phyloP scores from a whole-genome alignment of 2,113 vertebrate species.

The Neogale vison region DNA sequence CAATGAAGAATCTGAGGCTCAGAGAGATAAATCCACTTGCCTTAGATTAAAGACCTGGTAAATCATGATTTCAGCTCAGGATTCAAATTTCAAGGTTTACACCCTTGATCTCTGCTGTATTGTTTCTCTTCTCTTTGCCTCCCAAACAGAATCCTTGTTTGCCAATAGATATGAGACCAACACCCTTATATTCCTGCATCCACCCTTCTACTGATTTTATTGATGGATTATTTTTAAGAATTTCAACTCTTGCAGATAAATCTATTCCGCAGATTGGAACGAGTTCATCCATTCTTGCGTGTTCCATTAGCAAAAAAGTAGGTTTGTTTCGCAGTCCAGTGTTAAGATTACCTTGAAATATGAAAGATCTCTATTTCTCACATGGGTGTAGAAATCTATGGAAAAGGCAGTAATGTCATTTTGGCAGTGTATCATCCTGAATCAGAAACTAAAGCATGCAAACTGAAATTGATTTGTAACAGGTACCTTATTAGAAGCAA shows the following conservation, averaged over 20 bases:
- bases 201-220: constrained; percentile 25
- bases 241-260: constrained; percentile 34
- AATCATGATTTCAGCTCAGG: neutral
- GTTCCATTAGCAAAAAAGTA: constrained; percentile 62
- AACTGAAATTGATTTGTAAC: constrained; percentile 91
- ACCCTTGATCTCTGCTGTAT: fast-evolving
- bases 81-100: neutral
- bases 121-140: neutral
- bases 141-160: neutral
- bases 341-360: constrained; percentile 67
- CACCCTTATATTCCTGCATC: constrained; percentile 3
- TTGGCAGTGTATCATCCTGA: constrained; percentile 80
- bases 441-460: constrained; percentile 87
- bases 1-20: neutral
- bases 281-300: constrained; percentile 45
- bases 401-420: constrained; percentile 81
- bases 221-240: constrained; percentile 56
- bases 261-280: constrained; percentile 34
- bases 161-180: neutral
- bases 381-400: constrained; percentile 72
- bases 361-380: constrained; percentile 68
- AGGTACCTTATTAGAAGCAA: constrained; percentile 92
- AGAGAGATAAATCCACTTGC: neutral
- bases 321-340: constrained; percentile 34
- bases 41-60: neutral